A percentile compares a stretch with the other conserved stretches of the same genome.
Conservation (phyloP, 2,888 invertebrate species). For the Aporophyla lueneburgensis region DNA sequence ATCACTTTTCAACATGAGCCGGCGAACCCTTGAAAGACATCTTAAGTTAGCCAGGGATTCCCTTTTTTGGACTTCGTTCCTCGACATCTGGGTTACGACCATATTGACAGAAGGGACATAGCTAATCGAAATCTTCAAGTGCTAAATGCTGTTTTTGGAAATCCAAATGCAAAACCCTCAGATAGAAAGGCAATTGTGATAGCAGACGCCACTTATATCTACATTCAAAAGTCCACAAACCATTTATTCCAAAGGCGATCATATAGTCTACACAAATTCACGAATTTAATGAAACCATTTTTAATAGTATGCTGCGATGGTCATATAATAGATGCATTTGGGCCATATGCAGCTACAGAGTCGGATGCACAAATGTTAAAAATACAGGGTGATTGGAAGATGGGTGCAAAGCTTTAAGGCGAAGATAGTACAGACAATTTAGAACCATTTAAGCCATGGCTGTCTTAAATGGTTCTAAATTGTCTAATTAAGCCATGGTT, state of each 20-base stretch:
- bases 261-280: constrained; percentile 15
- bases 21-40: neutral
- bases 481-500: no score
- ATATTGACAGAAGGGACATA: neutral
- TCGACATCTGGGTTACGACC: neutral
- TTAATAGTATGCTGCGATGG: neutral
- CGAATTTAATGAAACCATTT: constrained; percentile 14
- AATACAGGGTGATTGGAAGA: no score
- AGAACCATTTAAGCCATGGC: no score
- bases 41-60: constrained; percentile 1
- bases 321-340: neutral
- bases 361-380: neutral
- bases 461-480: no score
- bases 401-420: no score
- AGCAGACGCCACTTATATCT: no score
- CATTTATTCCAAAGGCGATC: constrained; percentile 9
- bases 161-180: neutral
- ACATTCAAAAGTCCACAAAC: constrained; percentile 4
- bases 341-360: neutral
- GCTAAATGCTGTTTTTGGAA: constrained; percentile 13
- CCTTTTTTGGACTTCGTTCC: constrained; percentile 6
- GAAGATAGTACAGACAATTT: no score
- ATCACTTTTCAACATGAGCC: neutral
- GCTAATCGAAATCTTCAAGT: neutral
- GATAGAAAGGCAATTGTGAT: constrained; percentile 4